Evolutionary conservation across 2,113 vertebrate species (phyloP), one percentile per base, ranked within the genome.

Genomic region (Etheostoma spectabile): DNA sequence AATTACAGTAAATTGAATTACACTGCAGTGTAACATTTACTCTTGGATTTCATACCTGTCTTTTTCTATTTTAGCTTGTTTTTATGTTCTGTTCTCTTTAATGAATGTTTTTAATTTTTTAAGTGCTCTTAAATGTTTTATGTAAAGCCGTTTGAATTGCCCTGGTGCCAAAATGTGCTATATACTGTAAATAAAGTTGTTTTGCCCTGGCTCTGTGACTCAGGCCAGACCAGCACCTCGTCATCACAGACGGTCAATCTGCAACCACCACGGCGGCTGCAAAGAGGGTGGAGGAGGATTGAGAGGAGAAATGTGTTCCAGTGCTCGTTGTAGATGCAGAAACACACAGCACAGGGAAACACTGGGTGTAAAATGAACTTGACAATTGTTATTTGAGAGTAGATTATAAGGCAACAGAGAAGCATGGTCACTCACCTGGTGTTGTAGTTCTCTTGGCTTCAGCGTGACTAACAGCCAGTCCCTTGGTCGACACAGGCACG

Each of bases 171-270:
- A 11, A 42, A 42, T 42, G 10, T 42, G 38, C 10, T 42, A 11
- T 11, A 42, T 42, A 42, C 38, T 42, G 38, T 42, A 42, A 42
- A 42, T 42, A 11, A 42, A 42, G 38, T 42, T 42, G 38, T 8
- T 8, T 42, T 42, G 38, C 38, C 38, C 38, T 42, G 38, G 8
- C 38, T 42, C 8, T 42, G 38, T 42, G 38, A 11, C 38, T 11
- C 38, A 3, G 38, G 10, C 38, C 38, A 42, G 38, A 42, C 38
- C 38, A 42, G 30, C 66, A 30, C 52, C 57, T 70, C 14, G 62
- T 56, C 56, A 60, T 24, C 24, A 7, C 67, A 30, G 49, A 56
- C 64, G 48, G 35, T 76, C 49, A 6, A 84, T 81, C 66, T 72
- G 8, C 62, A 57, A 81, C 63, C 19, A 35, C 33, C 52, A 21